Conservation (phyloP, 2,797 vertebrate species). For the Hyperoplus lanceolatus region DNA sequence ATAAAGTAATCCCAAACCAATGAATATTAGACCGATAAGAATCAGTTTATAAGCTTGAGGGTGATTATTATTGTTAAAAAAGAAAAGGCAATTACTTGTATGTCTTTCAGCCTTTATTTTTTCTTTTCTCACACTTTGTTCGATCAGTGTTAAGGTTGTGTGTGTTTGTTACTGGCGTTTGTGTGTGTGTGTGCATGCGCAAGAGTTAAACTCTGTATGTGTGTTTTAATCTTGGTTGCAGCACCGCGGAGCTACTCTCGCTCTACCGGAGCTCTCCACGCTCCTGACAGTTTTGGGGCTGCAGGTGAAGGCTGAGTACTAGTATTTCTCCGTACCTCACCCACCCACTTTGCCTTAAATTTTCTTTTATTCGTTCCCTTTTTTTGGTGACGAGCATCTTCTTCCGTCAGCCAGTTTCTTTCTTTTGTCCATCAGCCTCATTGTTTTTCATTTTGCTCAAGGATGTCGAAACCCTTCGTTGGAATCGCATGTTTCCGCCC, state of each 20-base stretch:
- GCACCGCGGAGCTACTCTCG: slow-evolving; percentile 98
- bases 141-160: slow-evolving; percentile 26
- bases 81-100: slow-evolving; percentile 17
- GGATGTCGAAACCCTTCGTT: slow-evolving; percentile 59
- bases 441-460: slow-evolving; percentile 58
- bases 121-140: slow-evolving; percentile 42
- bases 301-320: slow-evolving; percentile 98
- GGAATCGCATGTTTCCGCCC: slow-evolving; percentile 83
- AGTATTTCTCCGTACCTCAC: slow-evolving; percentile 80
- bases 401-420: slow-evolving; percentile 47
- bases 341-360: slow-evolving; percentile 73
- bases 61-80: slow-evolving; percentile 13
- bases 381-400: slow-evolving; percentile 48
- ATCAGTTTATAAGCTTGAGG: slow-evolving; percentile 1
- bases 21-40: background rate
- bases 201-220: slow-evolving; percentile 71
- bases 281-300: slow-evolving; percentile 94
- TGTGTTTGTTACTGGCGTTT: slow-evolving; percentile 31
- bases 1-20: background rate
- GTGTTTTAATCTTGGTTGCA: slow-evolving; percentile 92
- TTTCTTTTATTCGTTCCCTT: slow-evolving; percentile 27
- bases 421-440: slow-evolving; percentile 53
- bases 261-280: slow-evolving; percentile 97
- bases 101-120: slow-evolving; percentile 47
- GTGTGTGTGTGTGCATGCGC: slow-evolving; percentile 28